These are phyloP conservation scores for Genyomyrus donnyi DNA, from an alignment of 2,113 vertebrate genomes.

Conservation along the genomic window DNA sequence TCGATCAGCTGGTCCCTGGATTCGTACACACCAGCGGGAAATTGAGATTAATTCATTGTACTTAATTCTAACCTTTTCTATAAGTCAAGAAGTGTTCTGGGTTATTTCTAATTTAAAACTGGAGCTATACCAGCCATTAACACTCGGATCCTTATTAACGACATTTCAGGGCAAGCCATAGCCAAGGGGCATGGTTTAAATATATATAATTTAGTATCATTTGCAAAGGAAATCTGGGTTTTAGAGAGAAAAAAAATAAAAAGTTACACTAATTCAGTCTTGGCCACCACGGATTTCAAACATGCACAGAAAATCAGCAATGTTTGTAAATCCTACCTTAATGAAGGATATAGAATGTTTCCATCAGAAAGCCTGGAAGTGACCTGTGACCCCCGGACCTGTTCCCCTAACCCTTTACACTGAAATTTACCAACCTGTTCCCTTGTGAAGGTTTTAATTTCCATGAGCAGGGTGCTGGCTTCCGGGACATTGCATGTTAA, in stretches of 20 bases:
- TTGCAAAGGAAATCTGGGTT: conserved; percentile 56
- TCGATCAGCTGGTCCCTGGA: conserved; percentile 17
- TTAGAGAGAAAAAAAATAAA: conserved; percentile 36
- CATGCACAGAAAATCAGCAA: background rate
- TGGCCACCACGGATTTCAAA: conserved; percentile 4
- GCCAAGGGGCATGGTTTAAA: conserved; percentile 57
- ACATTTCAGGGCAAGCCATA: conserved; percentile 54
- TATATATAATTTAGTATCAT: conserved; percentile 59
- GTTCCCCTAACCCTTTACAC: background rate
- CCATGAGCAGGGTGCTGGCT: background rate
- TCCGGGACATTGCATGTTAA: background rate
- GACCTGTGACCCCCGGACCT: background rate
- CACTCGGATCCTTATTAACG: conserved; percentile 59
- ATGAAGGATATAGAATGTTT: background rate
- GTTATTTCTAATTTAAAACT: conserved; percentile 61
- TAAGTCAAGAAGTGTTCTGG: conserved; percentile 48
- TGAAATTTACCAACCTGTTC: background rate
- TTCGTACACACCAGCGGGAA: conserved; percentile 33
- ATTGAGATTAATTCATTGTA: conserved; percentile 56
- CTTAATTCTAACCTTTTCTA: conserved; percentile 58
- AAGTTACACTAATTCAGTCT: conserved; percentile 34
- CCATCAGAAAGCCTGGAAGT: background rate
- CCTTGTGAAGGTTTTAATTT: background rate
- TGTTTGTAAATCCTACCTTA: conserved; percentile 1
- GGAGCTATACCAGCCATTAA: conserved; percentile 49